phyloP scores from a whole-genome alignment of 2,888 invertebrate genomes.

The Pollenia griseotomentosa region DNA sequence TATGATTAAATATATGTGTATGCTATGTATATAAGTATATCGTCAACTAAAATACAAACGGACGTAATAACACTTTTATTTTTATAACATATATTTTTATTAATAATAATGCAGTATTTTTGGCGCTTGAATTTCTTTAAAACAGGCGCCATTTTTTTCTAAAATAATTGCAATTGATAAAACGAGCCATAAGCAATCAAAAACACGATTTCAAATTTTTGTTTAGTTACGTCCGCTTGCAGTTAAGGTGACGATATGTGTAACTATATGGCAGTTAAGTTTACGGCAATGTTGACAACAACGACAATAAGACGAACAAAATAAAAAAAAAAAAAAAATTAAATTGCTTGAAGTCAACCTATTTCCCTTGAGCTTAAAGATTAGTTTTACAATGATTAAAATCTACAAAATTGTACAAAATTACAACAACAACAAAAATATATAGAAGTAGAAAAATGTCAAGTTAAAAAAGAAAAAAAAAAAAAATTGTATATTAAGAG shows the following conservation, averaged over 20 bases:
- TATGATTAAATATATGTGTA: too few relatives aligned
- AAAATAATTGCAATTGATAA: too few relatives aligned
- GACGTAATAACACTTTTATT: too few relatives aligned
- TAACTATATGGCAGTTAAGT: background rate
- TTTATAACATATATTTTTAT: too few relatives aligned
- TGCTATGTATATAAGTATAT: too few relatives aligned
- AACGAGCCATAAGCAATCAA: too few relatives aligned
- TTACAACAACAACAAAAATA: background rate
- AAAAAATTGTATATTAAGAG: slow-evolving; percentile 52
- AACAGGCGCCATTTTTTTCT: too few relatives aligned
- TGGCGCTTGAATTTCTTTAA: too few relatives aligned
- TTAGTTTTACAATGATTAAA: slow-evolving; percentile 68
- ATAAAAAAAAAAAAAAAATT: background rate
- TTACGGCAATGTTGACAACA: slow-evolving; percentile 37
- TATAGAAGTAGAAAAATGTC: background rate
- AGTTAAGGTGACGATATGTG: background rate
- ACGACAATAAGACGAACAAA: background rate
- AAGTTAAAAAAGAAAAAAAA: slow-evolving; percentile 15
- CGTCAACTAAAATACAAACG: too few relatives aligned
- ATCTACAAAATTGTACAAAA: slow-evolving; percentile 54
- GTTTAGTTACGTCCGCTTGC: background rate
- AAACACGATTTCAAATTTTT: too few relatives aligned
- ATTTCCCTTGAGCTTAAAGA: slow-evolving; percentile 69
- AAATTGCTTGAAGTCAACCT: slow-evolving; percentile 64
- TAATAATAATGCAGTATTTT: too few relatives aligned